Conservation (phyloP, 2,797 vertebrate species). For the Microhierax caerulescens region DNA sequence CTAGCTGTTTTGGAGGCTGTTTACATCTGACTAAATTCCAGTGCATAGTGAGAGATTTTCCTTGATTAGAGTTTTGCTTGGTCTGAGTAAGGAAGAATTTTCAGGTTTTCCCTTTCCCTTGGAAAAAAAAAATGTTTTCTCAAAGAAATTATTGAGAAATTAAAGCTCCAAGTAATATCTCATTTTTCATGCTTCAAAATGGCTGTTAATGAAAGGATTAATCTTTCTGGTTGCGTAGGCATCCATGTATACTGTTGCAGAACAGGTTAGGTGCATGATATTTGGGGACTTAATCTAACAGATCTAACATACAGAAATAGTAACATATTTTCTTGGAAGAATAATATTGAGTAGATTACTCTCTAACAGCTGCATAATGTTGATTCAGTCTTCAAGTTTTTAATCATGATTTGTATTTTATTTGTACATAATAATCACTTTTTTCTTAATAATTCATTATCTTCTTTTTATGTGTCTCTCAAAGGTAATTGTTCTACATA, state of each 20-base stretch:
- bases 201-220: background rate
- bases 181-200: background rate
- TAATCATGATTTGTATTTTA: background rate
- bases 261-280: background rate
- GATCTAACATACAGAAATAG: background rate
- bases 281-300: background rate
- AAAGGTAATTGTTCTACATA: rapidly evolving
- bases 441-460: background rate
- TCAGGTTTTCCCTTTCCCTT: background rate
- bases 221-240: background rate
- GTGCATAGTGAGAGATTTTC: background rate
- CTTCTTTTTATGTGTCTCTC: background rate
- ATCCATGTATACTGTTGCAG: background rate
- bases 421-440: background rate
- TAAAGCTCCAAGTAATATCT: background rate
- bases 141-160: background rate
- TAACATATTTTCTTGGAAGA: background rate
- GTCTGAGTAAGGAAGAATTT: background rate
- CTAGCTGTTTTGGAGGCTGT: background rate
- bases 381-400: background rate
- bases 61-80: background rate
- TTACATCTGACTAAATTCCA: background rate
- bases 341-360: background rate
- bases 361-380: background rate
- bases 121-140: rapidly evolving